Evolutionary conservation across 2,888 invertebrate genomes (phyloP).

Genomic region (Caenorhabditis sp.): DNA sequence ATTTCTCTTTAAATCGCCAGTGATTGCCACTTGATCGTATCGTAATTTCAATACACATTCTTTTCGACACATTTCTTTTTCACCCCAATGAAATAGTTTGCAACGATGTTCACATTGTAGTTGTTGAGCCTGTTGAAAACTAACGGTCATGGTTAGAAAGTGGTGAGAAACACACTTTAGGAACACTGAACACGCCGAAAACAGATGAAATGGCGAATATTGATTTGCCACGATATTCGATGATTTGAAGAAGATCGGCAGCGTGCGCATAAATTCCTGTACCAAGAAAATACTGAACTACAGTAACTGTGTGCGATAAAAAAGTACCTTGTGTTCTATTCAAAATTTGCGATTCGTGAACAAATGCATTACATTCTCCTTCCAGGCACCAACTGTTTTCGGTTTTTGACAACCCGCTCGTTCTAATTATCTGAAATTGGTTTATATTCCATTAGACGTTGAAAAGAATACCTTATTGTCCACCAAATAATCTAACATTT

Average conservation of each 20-base stretch:
- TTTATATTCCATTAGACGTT: too few relatives aligned
- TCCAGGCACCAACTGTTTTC: conserved; percentile 43
- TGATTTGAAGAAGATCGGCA: conserved; percentile 43
- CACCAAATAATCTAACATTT: conserved; percentile 24
- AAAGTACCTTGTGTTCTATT: conserved; percentile 32
- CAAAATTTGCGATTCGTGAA: conserved; percentile 18
- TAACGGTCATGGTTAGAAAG: too few relatives aligned
- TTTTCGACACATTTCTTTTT: conserved; percentile 35
- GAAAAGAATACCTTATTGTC: conserved; percentile 13
- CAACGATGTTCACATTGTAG: conserved; percentile 40
- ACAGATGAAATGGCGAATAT: conserved; percentile 45
- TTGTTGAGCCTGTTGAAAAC: not conserved
- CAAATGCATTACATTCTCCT: conserved; percentile 46
- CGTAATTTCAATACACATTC: conserved; percentile 21
- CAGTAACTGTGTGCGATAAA: not conserved
- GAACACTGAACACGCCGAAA: conserved; percentile 34
- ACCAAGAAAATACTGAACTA: not conserved
- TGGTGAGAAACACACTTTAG: not conserved
- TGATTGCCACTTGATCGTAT: conserved; percentile 39
- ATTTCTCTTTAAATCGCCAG: conserved; percentile 42
- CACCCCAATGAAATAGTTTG: conserved; percentile 31
- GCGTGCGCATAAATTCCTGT: conserved; percentile 42
- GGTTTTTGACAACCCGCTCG: conserved; percentile 6
- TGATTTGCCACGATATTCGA: conserved; percentile 34
- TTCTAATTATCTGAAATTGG: conserved; percentile 18